Evolutionary conservation across 2,888 invertebrate genomes (phyloP).

Genomic region (Drosophila aldrichi): DNA sequence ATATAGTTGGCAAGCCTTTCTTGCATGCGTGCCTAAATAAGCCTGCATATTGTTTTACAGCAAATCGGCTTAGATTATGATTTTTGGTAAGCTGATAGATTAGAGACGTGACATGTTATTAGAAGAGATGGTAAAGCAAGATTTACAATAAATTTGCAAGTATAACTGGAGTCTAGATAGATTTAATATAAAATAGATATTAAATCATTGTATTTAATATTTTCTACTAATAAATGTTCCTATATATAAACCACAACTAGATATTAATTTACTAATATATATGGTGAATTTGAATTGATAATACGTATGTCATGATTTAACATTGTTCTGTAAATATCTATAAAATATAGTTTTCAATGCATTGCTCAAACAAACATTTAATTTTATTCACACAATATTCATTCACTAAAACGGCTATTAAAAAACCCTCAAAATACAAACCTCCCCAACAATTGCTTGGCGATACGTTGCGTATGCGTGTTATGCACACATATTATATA

Average conservation of each 20-base stretch:
- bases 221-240: background rate
- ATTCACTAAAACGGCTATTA: too few relatives aligned
- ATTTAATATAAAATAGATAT: background rate
- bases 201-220: background rate
- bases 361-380: background rate
- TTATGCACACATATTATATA: slow-evolving; percentile 12
- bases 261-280: background rate
- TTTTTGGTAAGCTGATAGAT: background rate
- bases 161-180: background rate
- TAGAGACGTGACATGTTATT: slow-evolving; percentile 4
- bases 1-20: slow-evolving; percentile 6
- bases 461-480: slow-evolving; percentile 1
- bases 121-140: background rate
- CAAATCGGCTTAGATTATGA: background rate
- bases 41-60: slow-evolving; percentile 26
- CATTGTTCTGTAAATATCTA: background rate
- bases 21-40: slow-evolving; percentile 41
- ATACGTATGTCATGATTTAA: background rate
- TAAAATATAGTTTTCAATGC: background rate
- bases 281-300: background rate
- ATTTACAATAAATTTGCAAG: background rate
- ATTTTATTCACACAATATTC: background rate
- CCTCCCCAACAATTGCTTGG: background rate
- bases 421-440: background rate
- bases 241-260: background rate